Evolutionary conservation across 35 echinoderm and acorn worm genomes (phyloP).

Genomic region (Acanthaster planci): DNA sequence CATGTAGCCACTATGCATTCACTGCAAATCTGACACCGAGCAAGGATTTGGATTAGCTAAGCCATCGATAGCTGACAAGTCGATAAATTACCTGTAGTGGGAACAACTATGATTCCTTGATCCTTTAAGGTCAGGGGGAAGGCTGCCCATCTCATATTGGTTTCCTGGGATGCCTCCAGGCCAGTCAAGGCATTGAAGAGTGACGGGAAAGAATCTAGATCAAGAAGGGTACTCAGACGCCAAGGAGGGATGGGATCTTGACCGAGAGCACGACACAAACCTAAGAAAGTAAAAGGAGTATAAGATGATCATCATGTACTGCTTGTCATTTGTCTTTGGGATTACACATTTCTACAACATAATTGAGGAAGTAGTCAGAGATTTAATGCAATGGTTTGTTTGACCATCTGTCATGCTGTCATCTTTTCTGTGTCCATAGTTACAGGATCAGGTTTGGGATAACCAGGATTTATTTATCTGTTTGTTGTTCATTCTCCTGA

Average conservation of each 20-base stretch:
- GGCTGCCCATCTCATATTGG: slow-evolving; percentile 26
- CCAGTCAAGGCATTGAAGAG: slow-evolving; percentile 32
- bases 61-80: too few species aligned
- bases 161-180: background rate
- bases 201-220: slow-evolving; percentile 10
- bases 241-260: background rate
- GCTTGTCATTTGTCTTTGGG: background rate
- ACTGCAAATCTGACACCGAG: too few species aligned
- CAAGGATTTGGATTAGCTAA: too few species aligned
- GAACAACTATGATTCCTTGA: background rate
- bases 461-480: too few species aligned
- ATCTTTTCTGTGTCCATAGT: too few species aligned
- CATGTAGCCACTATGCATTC: too few species aligned
- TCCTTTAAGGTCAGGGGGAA: slow-evolving; percentile 11
- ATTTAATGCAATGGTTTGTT: background rate
- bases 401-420: too few species aligned
- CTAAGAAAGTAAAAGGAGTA: background rate
- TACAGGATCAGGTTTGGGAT: too few species aligned
- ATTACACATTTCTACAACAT: background rate
- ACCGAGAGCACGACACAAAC: background rate
- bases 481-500: too few species aligned
- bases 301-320: background rate
- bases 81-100: slow-evolving; percentile 3
- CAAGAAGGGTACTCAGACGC: slow-evolving; percentile 20
- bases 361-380: background rate